These are phyloP conservation scores for Ischnus inquisitorius DNA, from an alignment of 2,888 invertebrate genomes.

Conservation along the genomic window DNA sequence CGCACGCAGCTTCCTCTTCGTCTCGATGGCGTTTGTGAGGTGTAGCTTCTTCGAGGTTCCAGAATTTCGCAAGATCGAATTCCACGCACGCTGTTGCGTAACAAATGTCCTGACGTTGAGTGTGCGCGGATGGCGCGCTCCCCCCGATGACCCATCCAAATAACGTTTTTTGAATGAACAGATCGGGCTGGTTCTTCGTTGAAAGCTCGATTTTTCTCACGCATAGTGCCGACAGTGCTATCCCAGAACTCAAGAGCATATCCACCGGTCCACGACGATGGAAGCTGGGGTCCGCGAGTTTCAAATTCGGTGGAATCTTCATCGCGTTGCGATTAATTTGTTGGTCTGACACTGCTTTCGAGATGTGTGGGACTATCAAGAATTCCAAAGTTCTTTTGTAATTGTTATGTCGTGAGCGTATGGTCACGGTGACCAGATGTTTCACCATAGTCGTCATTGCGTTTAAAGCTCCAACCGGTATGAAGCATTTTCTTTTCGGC, in stretches of 20 bases:
- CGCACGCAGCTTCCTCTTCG: slow-evolving; percentile 30
- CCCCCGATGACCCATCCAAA: too few species aligned
- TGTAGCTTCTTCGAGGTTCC: slow-evolving; percentile 26
- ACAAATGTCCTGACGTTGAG: too few species aligned
- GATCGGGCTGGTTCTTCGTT: too few species aligned
- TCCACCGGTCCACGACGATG: too few species aligned
- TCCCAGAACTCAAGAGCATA: too few species aligned
- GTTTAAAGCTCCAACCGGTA: slow-evolving; percentile 63
- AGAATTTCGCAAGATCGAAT: slow-evolving; percentile 23
- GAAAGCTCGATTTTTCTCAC: too few species aligned
- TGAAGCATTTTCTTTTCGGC: not conserved
- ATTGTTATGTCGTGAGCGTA: not conserved
- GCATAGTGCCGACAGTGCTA: too few species aligned
- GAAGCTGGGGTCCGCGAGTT: slow-evolving; percentile 67
- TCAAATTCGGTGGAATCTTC: slow-evolving; percentile 57
- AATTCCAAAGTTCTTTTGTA: slow-evolving; percentile 50
- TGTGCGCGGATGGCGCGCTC: too few species aligned
- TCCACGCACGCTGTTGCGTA: too few species aligned
- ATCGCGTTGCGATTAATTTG: slow-evolving; percentile 45
- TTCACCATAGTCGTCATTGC: slow-evolving; percentile 11
- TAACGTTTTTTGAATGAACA: too few species aligned
- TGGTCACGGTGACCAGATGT: too few species aligned
- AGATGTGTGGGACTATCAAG: slow-evolving; percentile 50
- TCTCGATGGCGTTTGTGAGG: not conserved
- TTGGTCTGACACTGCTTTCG: slow-evolving; percentile 48